These are phyloP conservation scores for Colaptes auratus DNA, from an alignment of 2,113 vertebrate genomes.

Conservation along the genomic window DNA sequence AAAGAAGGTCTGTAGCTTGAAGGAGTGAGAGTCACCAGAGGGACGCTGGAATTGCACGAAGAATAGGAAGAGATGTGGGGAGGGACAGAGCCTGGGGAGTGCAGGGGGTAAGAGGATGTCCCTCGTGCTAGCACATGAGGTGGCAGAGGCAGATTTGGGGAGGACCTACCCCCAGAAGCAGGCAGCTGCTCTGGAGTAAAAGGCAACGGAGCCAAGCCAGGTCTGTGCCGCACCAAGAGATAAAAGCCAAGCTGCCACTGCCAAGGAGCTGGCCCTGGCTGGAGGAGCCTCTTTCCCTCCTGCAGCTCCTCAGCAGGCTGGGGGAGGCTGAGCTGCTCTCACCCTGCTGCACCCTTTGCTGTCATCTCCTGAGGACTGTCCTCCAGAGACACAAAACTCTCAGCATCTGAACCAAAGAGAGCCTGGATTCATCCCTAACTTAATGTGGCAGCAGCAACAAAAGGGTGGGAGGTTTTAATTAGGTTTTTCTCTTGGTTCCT, in stretches of 20 bases:
- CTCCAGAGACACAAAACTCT: not conserved
- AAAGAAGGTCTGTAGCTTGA: not conserved
- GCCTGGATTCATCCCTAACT: not conserved
- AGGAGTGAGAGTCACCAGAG: not conserved
- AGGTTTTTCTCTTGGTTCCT: not conserved
- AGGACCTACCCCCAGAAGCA: fast-evolving
- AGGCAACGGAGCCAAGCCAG: not conserved
- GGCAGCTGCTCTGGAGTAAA: not conserved
- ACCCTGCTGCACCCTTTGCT: not conserved
- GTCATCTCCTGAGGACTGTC: not conserved
- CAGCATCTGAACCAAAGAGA: not conserved
- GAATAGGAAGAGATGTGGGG: not conserved
- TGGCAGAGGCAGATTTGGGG: not conserved
- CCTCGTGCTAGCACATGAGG: fast-evolving
- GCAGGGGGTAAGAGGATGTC: not conserved
- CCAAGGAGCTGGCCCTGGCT: not conserved
- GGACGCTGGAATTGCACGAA: not conserved
- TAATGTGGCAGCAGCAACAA: not conserved
- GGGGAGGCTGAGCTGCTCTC: not conserved
- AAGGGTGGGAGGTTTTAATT: not conserved
- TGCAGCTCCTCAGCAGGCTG: not conserved
- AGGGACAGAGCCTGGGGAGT: not conserved
- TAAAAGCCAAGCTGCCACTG: not conserved
- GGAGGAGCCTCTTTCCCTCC: not conserved
- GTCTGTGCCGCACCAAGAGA: not conserved